Conservation (phyloP, 2,113 vertebrate genomes). For the Butorides virescens region DNA sequence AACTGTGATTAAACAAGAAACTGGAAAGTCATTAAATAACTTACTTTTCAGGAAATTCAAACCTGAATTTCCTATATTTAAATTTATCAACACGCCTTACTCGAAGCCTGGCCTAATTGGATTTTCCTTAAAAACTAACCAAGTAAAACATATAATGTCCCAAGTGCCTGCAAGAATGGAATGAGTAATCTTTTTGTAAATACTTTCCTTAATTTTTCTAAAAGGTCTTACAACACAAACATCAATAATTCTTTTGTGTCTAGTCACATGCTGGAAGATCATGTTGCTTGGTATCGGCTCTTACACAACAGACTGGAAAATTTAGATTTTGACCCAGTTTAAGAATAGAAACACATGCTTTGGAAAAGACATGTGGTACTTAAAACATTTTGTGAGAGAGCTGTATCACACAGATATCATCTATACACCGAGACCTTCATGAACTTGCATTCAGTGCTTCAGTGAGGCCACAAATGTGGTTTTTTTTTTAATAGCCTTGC, state of each 20-base stretch:
- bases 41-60: neutral
- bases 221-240: neutral
- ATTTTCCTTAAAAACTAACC: neutral
- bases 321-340: neutral
- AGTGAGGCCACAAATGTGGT: neutral
- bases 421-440: neutral
- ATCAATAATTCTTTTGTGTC: constrained; percentile 10
- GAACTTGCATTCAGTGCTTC: neutral
- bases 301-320: neutral
- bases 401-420: neutral
- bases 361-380: neutral
- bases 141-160: neutral
- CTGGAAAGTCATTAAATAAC: neutral
- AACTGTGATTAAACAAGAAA: neutral
- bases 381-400: neutral
- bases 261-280: neutral
- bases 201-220: neutral
- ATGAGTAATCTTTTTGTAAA: neutral
- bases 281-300: neutral
- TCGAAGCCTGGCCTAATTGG: neutral
- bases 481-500: neutral
- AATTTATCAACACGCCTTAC: neutral
- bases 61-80: neutral
- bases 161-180: neutral
- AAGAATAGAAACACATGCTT: neutral